Evolutionary conservation across 1,140 invertebrate genomes (phyloP).

Genomic region (Saccostrea cuccullata): DNA sequence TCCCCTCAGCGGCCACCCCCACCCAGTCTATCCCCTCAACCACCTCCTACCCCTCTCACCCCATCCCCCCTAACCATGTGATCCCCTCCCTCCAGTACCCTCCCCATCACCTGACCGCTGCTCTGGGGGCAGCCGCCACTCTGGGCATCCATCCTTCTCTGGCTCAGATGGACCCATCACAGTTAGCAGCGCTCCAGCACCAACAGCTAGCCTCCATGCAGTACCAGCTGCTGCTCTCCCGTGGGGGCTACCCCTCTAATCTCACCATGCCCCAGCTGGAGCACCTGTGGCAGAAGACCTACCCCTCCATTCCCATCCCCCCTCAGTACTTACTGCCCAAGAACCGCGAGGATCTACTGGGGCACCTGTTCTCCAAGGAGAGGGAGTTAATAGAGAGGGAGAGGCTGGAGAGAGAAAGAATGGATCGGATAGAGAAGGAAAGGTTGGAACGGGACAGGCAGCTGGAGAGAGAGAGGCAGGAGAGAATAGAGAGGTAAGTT

Average conservation of each 20-base stretch:
- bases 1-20: constrained; percentile 54
- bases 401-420: constrained; percentile 74
- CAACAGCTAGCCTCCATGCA: constrained; percentile 64
- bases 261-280: constrained; percentile 75
- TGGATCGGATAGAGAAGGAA: constrained; percentile 67
- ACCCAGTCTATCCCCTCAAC: constrained; percentile 53
- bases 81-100: constrained; percentile 63
- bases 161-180: constrained; percentile 61
- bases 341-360: constrained; percentile 72
- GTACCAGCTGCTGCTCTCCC: constrained; percentile 53
- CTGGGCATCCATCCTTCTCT: constrained; percentile 55
- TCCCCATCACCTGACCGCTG: constrained; percentile 40
- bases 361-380: constrained; percentile 78
- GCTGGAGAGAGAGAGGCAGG: constrained; percentile 80
- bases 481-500: constrained; percentile 56
- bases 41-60: constrained; percentile 54
- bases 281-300: constrained; percentile 78
- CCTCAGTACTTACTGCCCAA: constrained; percentile 73
- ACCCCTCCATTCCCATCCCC: constrained; percentile 72
- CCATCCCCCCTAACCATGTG: constrained; percentile 63
- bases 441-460: constrained; percentile 75
- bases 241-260: constrained; percentile 52
- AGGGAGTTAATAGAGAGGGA: constrained; percentile 63
- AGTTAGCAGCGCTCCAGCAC: constrained; percentile 65
- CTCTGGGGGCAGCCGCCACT: constrained; percentile 35